These are phyloP conservation scores for Papilio demoleus DNA, from an alignment of 2,888 invertebrate species.

Conservation along the genomic window DNA sequence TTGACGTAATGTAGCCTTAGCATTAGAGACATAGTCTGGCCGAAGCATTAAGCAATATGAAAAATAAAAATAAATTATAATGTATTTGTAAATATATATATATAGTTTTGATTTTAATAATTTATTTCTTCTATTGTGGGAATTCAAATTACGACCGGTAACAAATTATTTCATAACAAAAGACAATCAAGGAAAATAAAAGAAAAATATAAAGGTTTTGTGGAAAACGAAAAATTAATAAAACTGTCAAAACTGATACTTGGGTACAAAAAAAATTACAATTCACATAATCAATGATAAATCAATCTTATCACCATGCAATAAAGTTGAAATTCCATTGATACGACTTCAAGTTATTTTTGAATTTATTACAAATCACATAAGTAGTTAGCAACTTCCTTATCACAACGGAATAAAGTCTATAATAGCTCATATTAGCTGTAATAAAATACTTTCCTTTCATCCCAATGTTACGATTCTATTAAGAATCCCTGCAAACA, in stretches of 20 bases:
- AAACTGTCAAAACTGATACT: slow-evolving; percentile 61
- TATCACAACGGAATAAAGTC: slow-evolving; percentile 36
- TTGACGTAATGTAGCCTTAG: too few relatives aligned
- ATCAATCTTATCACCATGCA: not conserved
- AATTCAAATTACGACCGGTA: slow-evolving; percentile 1
- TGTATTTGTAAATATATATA: too few relatives aligned
- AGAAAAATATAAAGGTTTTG: slow-evolving; percentile 53
- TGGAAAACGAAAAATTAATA: slow-evolving; percentile 65
- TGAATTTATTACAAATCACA: slow-evolving; percentile 19
- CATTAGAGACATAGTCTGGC: too few relatives aligned
- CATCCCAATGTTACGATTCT: slow-evolving; percentile 64
- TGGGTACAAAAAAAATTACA: slow-evolving; percentile 45
- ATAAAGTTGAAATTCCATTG: slow-evolving; percentile 22
- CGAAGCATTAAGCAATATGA: too few relatives aligned
- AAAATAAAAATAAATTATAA: too few relatives aligned
- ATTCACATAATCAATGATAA: not conserved
- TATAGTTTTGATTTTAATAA: too few relatives aligned
- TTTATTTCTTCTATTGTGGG: too few relatives aligned
- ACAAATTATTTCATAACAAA: slow-evolving; percentile 39
- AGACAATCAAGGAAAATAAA: slow-evolving; percentile 45
- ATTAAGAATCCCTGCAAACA: slow-evolving; percentile 67
- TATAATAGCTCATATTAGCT: slow-evolving; percentile 38
- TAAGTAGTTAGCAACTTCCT: slow-evolving; percentile 18
- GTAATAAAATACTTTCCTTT: slow-evolving; percentile 47
- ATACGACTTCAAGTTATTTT: not conserved